Evolutionary conservation across 2,888 invertebrate species (phyloP).

Genomic region (Habroteleia sp.): DNA sequence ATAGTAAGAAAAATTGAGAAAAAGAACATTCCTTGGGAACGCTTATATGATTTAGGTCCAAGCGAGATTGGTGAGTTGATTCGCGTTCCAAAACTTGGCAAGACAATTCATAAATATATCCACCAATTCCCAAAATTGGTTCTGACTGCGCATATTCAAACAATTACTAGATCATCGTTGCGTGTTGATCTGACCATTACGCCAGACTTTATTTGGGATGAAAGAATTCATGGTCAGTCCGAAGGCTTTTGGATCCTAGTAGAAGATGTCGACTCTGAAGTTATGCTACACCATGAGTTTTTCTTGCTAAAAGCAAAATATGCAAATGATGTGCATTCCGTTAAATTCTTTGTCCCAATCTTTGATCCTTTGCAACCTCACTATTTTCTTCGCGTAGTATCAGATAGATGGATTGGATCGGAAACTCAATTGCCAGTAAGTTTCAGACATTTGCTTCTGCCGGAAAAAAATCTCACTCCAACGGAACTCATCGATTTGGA

Average conservation of each 20-base stretch:
- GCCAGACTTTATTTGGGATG: conserved; percentile 99
- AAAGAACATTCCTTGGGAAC: conserved; percentile 96
- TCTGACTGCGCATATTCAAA: conserved; percentile 97
- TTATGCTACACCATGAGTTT: conserved; percentile 93
- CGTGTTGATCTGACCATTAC: conserved; percentile 98
- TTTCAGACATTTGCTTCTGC: conserved; percentile 97
- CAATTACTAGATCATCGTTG: conserved; percentile 95
- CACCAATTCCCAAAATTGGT: conserved; percentile 99
- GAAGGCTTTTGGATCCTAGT: conserved; percentile 95
- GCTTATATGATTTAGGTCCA: conserved; percentile 97
- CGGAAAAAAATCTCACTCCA: conserved; percentile 83
- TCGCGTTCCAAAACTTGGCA: conserved; percentile 94
- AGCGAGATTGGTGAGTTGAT: conserved; percentile 98
- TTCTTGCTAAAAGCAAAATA: conserved; percentile 97
- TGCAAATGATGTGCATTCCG: conserved; percentile 94
- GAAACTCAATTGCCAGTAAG: conserved; percentile 98
- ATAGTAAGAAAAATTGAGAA: conserved; percentile 98
- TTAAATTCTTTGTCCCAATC: conserved; percentile 99
- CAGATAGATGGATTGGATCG: conserved; percentile 95
- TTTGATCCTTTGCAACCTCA: conserved; percentile 99
- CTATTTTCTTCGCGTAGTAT: conserved; percentile 95
- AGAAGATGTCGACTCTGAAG: conserved; percentile 93
- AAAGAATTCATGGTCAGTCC: conserved; percentile 91
- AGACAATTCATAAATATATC: conserved; percentile 96
- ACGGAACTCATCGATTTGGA: conserved; percentile 98